A percentile compares a stretch with the other conserved stretches of the same genome.
Evolutionary conservation across 2,113 vertebrate genomes (phyloP).

Genomic region (Macaca fascicularis): DNA sequence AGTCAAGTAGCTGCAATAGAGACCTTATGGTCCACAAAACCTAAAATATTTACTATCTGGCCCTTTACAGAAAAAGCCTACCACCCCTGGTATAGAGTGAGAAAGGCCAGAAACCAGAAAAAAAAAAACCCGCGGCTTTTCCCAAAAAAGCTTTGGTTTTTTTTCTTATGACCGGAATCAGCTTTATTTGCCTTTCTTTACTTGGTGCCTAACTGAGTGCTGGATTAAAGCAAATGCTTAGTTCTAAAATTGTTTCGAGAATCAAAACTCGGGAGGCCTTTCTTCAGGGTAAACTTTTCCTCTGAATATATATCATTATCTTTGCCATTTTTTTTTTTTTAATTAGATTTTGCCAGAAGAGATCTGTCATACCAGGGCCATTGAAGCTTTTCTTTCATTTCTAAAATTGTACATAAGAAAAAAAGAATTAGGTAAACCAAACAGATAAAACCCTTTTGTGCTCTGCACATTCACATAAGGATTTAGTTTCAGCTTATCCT

Average conservation of each 20-base stretch:
- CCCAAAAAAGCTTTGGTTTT: background rate
- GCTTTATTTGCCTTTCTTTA: conserved; percentile 47
- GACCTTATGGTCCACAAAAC: background rate
- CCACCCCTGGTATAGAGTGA: background rate
- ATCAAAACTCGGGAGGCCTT: background rate
- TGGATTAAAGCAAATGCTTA: conserved; percentile 35
- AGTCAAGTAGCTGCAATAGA: background rate
- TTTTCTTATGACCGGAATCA: background rate
- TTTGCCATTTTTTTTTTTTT: conserved; percentile 36
- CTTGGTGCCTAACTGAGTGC: conserved; percentile 17
- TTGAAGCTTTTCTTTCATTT: conserved; percentile 64
- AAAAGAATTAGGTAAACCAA: conserved; percentile 57
- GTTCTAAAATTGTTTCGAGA: conserved; percentile 52
- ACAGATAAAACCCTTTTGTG: conserved; percentile 47
- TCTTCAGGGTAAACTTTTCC: conserved; percentile 47
- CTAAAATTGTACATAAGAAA: conserved; percentile 46
- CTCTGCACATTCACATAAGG: conserved; percentile 7
- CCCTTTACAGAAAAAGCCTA: background rate
- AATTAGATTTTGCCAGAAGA: conserved; percentile 61
- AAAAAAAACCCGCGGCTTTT: background rate
- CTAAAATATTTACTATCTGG: background rate
- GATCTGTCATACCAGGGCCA: conserved; percentile 43
- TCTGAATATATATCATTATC: conserved; percentile 53
- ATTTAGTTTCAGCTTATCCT: conserved; percentile 69
- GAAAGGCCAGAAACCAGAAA: background rate